phyloP scores from a whole-genome alignment of 2,888 invertebrate genomes.

The Thecocarcelia acutangulata region DNA sequence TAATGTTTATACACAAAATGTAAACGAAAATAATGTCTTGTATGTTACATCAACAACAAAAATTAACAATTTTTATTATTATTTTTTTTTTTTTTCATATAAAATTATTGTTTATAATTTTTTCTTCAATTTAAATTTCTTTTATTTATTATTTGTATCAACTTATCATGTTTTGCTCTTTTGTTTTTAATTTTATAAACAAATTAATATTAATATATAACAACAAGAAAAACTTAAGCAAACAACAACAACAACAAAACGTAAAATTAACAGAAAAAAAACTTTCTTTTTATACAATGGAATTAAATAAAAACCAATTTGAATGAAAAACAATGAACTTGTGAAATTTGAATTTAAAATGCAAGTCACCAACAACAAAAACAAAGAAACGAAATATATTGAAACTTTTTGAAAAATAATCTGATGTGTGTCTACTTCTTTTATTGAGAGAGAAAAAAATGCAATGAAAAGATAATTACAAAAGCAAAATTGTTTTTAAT shows the following conservation, averaged over 20 bases:
- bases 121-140: slow-evolving; percentile 40
- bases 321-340: slow-evolving; percentile 68
- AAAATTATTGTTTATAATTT: slow-evolving; percentile 67
- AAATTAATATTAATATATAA: slow-evolving; percentile 72
- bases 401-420: slow-evolving; percentile 40
- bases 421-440: background rate
- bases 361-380: slow-evolving; percentile 38
- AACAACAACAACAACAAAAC: slow-evolving; percentile 54
- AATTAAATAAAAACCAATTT: slow-evolving; percentile 72
- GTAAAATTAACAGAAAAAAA: slow-evolving; percentile 58
- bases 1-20: slow-evolving; percentile 65
- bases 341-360: slow-evolving; percentile 79
- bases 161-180: slow-evolving; percentile 15
- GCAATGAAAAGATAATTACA: too few species aligned
- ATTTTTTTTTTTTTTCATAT: slow-evolving; percentile 70
- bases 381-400: slow-evolving; percentile 56
- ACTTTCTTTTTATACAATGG: slow-evolving; percentile 79
- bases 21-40: slow-evolving; percentile 51
- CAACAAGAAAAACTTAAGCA: slow-evolving; percentile 65
- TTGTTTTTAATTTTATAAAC: slow-evolving; percentile 63
- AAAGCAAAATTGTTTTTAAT: too few species aligned
- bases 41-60: slow-evolving; percentile 56
- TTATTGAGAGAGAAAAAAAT: background rate
- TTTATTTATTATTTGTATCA: slow-evolving; percentile 13
- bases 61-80: slow-evolving; percentile 66